phyloP scores from a whole-genome alignment of 2,113 vertebrate species.

The Bostrychus sinensis region DNA sequence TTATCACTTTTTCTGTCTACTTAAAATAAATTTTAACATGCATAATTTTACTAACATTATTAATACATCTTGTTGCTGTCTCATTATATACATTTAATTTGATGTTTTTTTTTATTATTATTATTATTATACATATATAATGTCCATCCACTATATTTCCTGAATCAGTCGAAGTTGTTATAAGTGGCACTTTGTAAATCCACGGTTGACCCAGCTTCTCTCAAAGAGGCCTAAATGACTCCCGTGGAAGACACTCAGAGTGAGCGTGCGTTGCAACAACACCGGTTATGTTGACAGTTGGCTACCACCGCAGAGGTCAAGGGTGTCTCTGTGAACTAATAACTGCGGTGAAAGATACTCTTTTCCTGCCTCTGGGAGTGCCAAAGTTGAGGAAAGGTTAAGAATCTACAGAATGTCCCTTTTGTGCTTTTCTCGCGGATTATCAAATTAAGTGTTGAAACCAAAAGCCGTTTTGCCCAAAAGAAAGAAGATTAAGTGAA shows the following conservation, averaged over 20 bases:
- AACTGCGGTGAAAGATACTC: conserved; percentile 80
- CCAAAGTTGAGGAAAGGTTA: conserved; percentile 80
- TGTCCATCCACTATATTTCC: neutral
- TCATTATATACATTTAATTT: too few relatives aligned
- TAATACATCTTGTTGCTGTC: too few relatives aligned
- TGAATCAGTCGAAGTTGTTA: neutral
- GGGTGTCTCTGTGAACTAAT: conserved; percentile 78
- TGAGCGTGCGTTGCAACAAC: conserved; percentile 72
- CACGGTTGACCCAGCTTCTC: conserved; percentile 14
- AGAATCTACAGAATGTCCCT: conserved; percentile 79
- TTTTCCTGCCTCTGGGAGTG: conserved; percentile 75
- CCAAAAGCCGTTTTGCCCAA: conserved; percentile 52
- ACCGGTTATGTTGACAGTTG: conserved; percentile 73
- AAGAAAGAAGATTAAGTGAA: conserved; percentile 68
- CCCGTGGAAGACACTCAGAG: conserved; percentile 51
- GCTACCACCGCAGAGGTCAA: conserved; percentile 75
- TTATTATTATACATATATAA: neutral
- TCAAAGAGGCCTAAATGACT: conserved; percentile 38
- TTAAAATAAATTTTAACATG: too few relatives aligned
- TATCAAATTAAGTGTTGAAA: conserved; percentile 80
- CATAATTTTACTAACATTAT: too few relatives aligned
- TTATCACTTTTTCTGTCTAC: too few relatives aligned
- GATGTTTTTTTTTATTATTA: too few relatives aligned
- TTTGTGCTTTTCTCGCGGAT: conserved; percentile 77
- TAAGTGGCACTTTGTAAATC: conserved; percentile 11